A percentile compares a stretch with the other conserved stretches of the same genome.
These are phyloP conservation scores for Ametastegia equiseti DNA, from an alignment of 2,888 invertebrate genomes.

Conservation along the genomic window DNA sequence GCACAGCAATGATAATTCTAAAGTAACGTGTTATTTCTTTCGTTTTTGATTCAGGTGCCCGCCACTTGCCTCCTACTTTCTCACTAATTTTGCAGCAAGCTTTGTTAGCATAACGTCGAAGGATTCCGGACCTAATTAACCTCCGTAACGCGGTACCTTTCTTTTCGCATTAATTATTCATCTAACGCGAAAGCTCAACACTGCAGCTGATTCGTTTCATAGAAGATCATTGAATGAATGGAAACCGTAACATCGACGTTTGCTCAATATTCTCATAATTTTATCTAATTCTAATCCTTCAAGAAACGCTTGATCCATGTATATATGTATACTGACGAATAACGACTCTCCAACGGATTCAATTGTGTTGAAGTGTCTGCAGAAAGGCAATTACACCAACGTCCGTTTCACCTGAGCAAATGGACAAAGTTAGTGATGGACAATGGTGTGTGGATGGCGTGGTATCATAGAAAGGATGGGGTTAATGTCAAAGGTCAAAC, in stretches of 20 bases:
- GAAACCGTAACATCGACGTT: neutral
- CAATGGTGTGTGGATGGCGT: neutral
- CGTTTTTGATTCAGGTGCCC: neutral
- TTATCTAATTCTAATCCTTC: no score
- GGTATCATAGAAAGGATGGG: constrained; percentile 25
- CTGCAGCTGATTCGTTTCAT: neutral
- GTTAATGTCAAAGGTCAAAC: constrained; percentile 42
- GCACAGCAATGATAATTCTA: constrained; percentile 7
- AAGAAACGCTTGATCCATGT: no score
- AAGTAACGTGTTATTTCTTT: neutral
- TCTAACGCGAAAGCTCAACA: neutral
- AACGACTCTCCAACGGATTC: no score
- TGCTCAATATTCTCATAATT: no score
- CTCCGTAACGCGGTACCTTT: neutral
- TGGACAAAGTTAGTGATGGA: neutral
- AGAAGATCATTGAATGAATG: neutral
- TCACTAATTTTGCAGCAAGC: neutral
- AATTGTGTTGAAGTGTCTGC: neutral
- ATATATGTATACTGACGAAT: no score
- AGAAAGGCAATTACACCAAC: neutral
- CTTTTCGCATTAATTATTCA: neutral
- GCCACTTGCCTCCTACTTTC: neutral
- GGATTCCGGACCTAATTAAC: constrained; percentile 39
- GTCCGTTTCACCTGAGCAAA: neutral
- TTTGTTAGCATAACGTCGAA: neutral